These are phyloP conservation scores for Cylas formicarius DNA, from an alignment of 1,140 invertebrate genomes.

Conservation along the genomic window DNA sequence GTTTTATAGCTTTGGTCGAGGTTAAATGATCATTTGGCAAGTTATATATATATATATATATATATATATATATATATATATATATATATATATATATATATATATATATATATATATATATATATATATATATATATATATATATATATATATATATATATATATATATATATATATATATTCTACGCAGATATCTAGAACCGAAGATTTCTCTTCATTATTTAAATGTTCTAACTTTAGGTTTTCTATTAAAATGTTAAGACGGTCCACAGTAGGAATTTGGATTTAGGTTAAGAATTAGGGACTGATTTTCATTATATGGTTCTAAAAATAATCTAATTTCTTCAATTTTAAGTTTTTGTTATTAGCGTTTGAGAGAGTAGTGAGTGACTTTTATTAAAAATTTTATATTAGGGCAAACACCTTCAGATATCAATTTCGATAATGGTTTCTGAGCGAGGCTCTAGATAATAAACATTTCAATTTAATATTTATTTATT, in stretches of 20 bases:
- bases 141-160: too few species aligned
- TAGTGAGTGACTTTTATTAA: conserved; percentile 14
- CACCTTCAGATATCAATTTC: conserved; percentile 15
- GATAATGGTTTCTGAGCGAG: conserved; percentile 15
- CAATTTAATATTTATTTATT: background rate
- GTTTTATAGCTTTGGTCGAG: conserved; percentile 20
- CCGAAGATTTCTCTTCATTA: conserved; percentile 16
- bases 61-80: too few species aligned
- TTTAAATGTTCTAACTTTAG: conserved; percentile 24
- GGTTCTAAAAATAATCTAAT: conserved; percentile 7
- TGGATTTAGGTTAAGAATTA: conserved; percentile 1
- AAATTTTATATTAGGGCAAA: conserved; percentile 16
- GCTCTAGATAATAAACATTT: conserved; percentile 5
- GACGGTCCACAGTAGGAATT: background rate
- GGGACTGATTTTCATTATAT: conserved; percentile 12
- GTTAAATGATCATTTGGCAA: conserved; percentile 23
- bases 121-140: too few species aligned
- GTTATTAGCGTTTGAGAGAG: conserved; percentile 21
- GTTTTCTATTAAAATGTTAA: conserved; percentile 13
- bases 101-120: too few species aligned
- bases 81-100: too few species aligned
- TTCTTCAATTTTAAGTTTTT: conserved; percentile 1
- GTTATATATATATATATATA: conserved; percentile 28
- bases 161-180: too few species aligned
- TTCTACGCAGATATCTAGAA: conserved; percentile 17